Percentiles rank a stretch among this genome's conserved stretches.
Conservation (phyloP, 2,113 vertebrate genomes). For the Sula dactylatra region DNA sequence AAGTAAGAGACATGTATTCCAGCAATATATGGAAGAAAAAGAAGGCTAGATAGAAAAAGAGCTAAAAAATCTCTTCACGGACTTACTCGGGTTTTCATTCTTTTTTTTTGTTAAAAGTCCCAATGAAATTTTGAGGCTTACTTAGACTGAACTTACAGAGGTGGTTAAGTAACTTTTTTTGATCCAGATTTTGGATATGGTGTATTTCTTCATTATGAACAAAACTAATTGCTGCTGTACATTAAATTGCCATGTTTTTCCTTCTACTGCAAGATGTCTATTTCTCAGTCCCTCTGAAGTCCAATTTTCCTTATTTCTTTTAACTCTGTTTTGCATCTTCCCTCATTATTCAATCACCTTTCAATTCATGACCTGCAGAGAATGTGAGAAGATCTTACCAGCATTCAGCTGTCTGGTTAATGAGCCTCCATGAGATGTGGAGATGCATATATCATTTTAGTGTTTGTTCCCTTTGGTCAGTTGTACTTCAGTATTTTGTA, state of each 20-base stretch:
- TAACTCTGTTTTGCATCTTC: background rate
- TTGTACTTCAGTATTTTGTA: background rate
- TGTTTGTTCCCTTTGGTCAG: background rate
- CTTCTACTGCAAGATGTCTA: background rate
- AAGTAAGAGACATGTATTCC: background rate
- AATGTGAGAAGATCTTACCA: background rate
- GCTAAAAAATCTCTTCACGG: fast-evolving
- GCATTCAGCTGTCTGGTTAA: background rate
- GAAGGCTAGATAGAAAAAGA: background rate
- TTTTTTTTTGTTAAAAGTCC: background rate
- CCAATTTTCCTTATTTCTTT: background rate
- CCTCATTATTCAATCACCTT: background rate
- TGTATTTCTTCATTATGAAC: background rate
- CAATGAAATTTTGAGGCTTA: background rate
- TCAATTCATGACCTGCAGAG: background rate
- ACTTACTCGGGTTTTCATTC: background rate
- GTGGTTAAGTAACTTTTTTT: background rate
- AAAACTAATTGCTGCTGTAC: slow-evolving; percentile 2
- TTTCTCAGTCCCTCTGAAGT: background rate
- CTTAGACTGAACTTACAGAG: background rate
- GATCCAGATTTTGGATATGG: background rate
- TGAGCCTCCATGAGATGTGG: background rate
- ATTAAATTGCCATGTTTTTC: background rate
- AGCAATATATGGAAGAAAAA: background rate
- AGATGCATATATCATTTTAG: background rate